Evolutionary conservation across 2,113 vertebrate species (phyloP), one percentile per base, ranked within the genome.

Genomic region (Nothocercus nigrocapillus): DNA sequence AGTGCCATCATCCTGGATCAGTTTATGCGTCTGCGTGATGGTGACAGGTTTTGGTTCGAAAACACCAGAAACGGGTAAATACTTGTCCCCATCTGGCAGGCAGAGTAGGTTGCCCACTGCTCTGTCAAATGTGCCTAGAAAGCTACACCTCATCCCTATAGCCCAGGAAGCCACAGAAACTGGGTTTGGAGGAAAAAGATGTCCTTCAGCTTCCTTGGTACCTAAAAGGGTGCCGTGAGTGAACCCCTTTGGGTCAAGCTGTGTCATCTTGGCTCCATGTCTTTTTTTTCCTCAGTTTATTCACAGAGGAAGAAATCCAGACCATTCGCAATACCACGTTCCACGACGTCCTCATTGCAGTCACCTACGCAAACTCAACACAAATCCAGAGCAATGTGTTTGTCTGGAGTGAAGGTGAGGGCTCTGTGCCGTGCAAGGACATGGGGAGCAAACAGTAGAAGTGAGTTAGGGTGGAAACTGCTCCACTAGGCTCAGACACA

Each of bases 31-130:
- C 97, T 99, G 69, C 98, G 99, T 58, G 99, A 99, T 3, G 98
- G 98, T 0, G 99, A 99, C 89, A 98, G 99, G 22, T 99, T 99
- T 96, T 99, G 99, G 99, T 99, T 99, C 2, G 99, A 99, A 97
- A 99, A 99, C 85, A 98, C 91, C 62, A 98, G 97, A 87, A 99
- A 99, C 16, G 98, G 98, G 99, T 99, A 98, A 97, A 91, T 66
- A 15, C 24, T 21, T 90, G 79, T 86, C 40, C 27, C 22, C 2
- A 0, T 5, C 36, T 61, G 72, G 18, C 24, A 19, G 12, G 13
- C 7, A 30, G 42, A 61, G 58, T 19, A 82, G 47, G 21, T 20
- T 74, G 34, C 44, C 15, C 20, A 6, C 21, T 61, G 64, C 64
- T 82, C 47, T 77, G 22, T 73, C 34, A 89, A 51, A 20, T 11